These are phyloP conservation scores for Platypus cylindrus DNA, from an alignment of 2,888 invertebrate genomes.

Conservation along the genomic window DNA sequence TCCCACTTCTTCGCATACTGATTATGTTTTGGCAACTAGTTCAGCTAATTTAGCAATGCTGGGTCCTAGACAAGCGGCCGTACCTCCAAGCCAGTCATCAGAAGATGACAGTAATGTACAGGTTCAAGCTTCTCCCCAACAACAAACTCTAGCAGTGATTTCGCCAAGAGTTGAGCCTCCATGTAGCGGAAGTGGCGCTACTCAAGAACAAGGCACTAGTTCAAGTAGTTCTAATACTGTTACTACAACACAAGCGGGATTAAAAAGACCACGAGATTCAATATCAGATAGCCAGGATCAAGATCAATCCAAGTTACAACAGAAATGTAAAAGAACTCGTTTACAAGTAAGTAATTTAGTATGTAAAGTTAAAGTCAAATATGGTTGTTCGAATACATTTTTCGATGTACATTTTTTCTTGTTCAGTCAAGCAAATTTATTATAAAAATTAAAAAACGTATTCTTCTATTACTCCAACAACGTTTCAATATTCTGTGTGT, in stretches of 20 bases:
- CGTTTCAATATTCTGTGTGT: too few species aligned
- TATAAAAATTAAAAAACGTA: too few species aligned
- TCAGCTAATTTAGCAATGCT: conserved; percentile 41
- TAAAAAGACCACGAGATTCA: conserved; percentile 47
- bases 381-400: too few species aligned
- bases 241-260: conserved; percentile 51
- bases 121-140: conserved; percentile 31
- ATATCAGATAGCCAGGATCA: conserved; percentile 41
- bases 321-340: conserved; percentile 41
- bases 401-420: too few species aligned
- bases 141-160: conserved; percentile 57
- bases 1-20: conserved; percentile 64
- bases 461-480: too few species aligned
- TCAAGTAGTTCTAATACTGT: conserved; percentile 49
- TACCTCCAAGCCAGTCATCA: conserved; percentile 48
- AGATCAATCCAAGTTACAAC: conserved; percentile 34
- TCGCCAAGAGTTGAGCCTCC: conserved; percentile 58
- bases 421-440: too few species aligned
- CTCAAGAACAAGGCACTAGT: conserved; percentile 33
- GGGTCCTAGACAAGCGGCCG: conserved; percentile 49
- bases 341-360: conserved; percentile 38
- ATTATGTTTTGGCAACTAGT: conserved; percentile 77
- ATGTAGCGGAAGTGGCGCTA: conserved; percentile 29
- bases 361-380: too few species aligned
- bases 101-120: conserved; percentile 36